These are phyloP conservation scores for Eunapius fragilis DNA, from an alignment of 37 sponge, comb jelly and placozoan species.

Conservation along the genomic window DNA sequence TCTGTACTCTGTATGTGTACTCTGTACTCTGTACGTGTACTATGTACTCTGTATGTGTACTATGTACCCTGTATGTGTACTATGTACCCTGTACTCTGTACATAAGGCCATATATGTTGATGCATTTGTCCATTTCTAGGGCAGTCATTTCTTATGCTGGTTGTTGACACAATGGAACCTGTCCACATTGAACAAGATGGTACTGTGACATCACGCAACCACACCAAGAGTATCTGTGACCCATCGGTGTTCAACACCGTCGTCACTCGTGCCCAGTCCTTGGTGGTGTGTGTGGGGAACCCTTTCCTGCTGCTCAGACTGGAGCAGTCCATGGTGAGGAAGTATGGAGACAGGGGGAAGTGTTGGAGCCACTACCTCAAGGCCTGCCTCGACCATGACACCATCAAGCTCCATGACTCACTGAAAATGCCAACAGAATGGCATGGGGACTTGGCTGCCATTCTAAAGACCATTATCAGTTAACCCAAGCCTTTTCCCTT, in stretches of 20 bases:
- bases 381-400: conserved; percentile 18
- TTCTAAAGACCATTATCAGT: too few relatives aligned
- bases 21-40: too few relatives aligned
- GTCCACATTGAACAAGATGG: neutral
- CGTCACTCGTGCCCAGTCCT: conserved; percentile 66
- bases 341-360: conserved; percentile 24
- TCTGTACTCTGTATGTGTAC: too few relatives aligned
- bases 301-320: conserved; percentile 56
- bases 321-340: conserved; percentile 38
- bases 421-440: too few relatives aligned
- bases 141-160: conserved; percentile 45
- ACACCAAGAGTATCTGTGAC: conserved; percentile 66
- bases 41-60: too few relatives aligned
- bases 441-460: too few relatives aligned
- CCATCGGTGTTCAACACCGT: conserved; percentile 68
- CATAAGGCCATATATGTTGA: neutral
- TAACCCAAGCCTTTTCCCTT: too few relatives aligned
- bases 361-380: conserved; percentile 48
- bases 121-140: neutral
- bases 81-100: too few relatives aligned
- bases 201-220: conserved; percentile 33
- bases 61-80: too few relatives aligned
- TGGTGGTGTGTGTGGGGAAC: conserved; percentile 72
- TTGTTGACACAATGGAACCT: conserved; percentile 65
- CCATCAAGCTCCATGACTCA: too few relatives aligned